phyloP scores from a whole-genome alignment of 2,113 vertebrate genomes.

The Galeopterus variegatus region DNA sequence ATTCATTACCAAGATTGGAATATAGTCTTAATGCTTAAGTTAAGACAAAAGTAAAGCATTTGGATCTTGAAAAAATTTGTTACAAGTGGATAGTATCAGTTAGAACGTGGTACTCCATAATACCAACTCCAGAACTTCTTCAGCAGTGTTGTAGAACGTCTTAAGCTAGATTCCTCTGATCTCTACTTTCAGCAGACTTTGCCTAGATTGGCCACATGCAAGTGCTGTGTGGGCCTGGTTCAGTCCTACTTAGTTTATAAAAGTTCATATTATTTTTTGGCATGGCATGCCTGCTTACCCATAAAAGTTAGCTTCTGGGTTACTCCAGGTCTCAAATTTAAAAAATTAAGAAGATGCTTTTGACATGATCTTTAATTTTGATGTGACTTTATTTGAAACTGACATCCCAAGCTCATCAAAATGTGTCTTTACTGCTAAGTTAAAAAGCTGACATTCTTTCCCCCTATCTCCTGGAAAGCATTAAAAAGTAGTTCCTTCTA shows the following conservation, averaged over 20 bases:
- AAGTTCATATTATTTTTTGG: slow-evolving; percentile 49
- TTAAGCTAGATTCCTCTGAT: neutral
- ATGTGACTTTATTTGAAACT: slow-evolving; percentile 85
- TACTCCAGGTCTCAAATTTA: slow-evolving; percentile 76
- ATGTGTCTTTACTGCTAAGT: slow-evolving; percentile 84
- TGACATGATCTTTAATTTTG: slow-evolving; percentile 86
- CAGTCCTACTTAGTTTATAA: slow-evolving; percentile 55
- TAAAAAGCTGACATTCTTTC: slow-evolving; percentile 83
- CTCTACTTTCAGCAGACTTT: neutral
- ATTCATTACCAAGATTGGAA: slow-evolving; percentile 34
- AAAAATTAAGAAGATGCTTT: slow-evolving; percentile 80
- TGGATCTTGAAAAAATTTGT: slow-evolving; percentile 16
- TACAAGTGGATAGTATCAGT: neutral
- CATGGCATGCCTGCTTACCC: slow-evolving; percentile 63
- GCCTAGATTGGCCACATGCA: neutral
- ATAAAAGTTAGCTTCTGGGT: slow-evolving; percentile 69
- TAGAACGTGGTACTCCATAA: neutral
- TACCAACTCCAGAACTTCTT: neutral
- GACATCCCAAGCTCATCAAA: slow-evolving; percentile 86
- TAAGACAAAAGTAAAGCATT: slow-evolving; percentile 17
- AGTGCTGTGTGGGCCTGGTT: neutral
- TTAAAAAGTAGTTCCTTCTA: slow-evolving; percentile 81
- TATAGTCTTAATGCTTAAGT: neutral
- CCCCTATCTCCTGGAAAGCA: slow-evolving; percentile 79
- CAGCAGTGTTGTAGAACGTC: neutral